Evolutionary conservation across 2,888 invertebrate genomes (phyloP).

Genomic region (Ophraella communa): DNA sequence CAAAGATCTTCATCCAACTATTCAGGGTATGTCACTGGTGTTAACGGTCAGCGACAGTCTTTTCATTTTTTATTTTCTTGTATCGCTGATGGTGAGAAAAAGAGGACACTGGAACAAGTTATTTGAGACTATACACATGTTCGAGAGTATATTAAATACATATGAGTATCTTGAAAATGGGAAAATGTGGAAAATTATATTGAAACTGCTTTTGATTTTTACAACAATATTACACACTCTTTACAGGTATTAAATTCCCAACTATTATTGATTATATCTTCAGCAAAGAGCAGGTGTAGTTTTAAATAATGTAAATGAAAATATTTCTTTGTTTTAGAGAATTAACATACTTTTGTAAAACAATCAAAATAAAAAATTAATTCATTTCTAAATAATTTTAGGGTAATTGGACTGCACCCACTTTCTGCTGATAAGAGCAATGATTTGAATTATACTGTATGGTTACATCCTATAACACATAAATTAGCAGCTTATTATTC

Average conservation of each 20-base stretch:
- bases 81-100: neutral
- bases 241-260: neutral
- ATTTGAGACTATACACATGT: neutral
- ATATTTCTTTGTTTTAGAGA: too few relatives aligned
- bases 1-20: neutral
- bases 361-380: too few relatives aligned
- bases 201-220: neutral
- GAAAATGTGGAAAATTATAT: neutral
- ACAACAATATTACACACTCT: neutral
- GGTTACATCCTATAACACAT: too few relatives aligned
- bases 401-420: too few relatives aligned
- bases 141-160: slow-evolving; percentile 1
- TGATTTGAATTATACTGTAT: too few relatives aligned
- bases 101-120: neutral
- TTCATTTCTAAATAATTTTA: too few relatives aligned
- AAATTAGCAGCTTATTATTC: too few relatives aligned
- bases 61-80: neutral
- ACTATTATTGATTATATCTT: too few relatives aligned
- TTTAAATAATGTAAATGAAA: too few relatives aligned
- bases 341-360: too few relatives aligned
- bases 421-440: too few relatives aligned
- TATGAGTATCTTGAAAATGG: neutral
- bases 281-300: too few relatives aligned
- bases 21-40: neutral
- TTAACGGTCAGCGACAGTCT: neutral